Conservation (phyloP, 2,797 vertebrate genomes). For the Lacerta viridis region DNA sequence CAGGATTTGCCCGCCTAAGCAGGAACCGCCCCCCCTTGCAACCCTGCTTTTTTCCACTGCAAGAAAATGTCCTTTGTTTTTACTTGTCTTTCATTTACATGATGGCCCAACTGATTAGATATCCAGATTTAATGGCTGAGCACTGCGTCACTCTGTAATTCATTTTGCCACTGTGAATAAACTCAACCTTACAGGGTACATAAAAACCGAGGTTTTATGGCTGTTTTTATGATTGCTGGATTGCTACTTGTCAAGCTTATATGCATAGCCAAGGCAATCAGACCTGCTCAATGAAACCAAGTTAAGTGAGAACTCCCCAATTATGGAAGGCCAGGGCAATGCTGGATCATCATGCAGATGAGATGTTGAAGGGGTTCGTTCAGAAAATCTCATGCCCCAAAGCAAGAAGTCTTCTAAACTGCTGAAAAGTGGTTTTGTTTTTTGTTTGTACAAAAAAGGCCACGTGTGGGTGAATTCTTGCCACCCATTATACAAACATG, state of each 20-base stretch:
- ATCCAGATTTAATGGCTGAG: slow-evolving; percentile 52
- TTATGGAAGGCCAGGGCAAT: not conserved
- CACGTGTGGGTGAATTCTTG: slow-evolving; percentile 26
- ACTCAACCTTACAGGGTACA: slow-evolving; percentile 49
- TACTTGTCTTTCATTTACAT: slow-evolving; percentile 51
- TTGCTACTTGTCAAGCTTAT: slow-evolving; percentile 59
- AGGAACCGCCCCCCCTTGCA: too few species aligned
- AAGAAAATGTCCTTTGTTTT: slow-evolving; percentile 49
- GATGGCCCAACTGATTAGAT: slow-evolving; percentile 61
- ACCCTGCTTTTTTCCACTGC: not conserved
- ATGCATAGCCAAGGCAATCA: slow-evolving; percentile 53
- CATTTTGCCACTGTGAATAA: slow-evolving; percentile 61
- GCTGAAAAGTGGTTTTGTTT: not conserved
- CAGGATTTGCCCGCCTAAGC: slow-evolving; percentile 62
- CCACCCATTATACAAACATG: slow-evolving; percentile 45
- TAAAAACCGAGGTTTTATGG: slow-evolving; percentile 66
- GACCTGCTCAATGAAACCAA: slow-evolving; percentile 58
- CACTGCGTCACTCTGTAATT: slow-evolving; percentile 59
- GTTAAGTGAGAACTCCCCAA: slow-evolving; percentile 48
- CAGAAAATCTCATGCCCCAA: slow-evolving; percentile 35
- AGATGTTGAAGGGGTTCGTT: slow-evolving; percentile 43
- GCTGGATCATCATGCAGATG: slow-evolving; percentile 38
- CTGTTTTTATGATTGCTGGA: slow-evolving; percentile 67
- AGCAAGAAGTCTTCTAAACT: slow-evolving; percentile 37
- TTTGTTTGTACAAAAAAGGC: not conserved